Base-by-base conservation (phyloP, 2,888 invertebrate genomes). In the Stenodera caucasica region DNA sequence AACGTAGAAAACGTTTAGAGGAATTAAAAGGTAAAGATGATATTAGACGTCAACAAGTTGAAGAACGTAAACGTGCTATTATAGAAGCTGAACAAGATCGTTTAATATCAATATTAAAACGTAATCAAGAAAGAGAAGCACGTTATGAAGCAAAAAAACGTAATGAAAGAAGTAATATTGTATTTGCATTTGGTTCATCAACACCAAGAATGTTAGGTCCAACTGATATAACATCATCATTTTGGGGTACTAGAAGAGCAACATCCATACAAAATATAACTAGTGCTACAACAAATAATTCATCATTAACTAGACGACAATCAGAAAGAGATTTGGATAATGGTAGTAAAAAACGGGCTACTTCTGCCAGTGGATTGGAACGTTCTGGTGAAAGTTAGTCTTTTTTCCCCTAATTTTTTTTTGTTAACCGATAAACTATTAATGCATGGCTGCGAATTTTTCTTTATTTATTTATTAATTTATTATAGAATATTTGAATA, bases 181-280 rank as follows among this genome's bases (percentile, higher is more conserved):
- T 90, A 58, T 95, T 94, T 82, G 95, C 94, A 57, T 95, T 95
- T 82, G 95, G 95, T 62, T 94, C 94, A 72, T 94, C 94, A 70
- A 95, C 94, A 65, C 94, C 95, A 65, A 85, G 95, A 66, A 87
- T 93, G 83, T 83, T 93, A 73, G 92, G 93, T 78, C 91, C 92
- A 57, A 86, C 89, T 64, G 92, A 93, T 78, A 88, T 90, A 69
- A 88, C 88, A 60, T 87, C 89, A 67, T 86, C 88, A 75, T 93
- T 90, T 84, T 94, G 92, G 93, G 90, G 91, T 68, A 89, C 91
- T 78, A 87, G 94, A 81, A 88, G 93, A 81, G 93, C 94, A 72
- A 93, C 94, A 77, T 94, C 94, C 77, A 94, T 92, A 70, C 91
- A 91, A 76, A 94, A 94, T 83, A 92, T 94, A 82, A 91, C 91